Base-by-base conservation (phyloP, 2,888 invertebrate genomes). In the Macaria notata region DNA sequence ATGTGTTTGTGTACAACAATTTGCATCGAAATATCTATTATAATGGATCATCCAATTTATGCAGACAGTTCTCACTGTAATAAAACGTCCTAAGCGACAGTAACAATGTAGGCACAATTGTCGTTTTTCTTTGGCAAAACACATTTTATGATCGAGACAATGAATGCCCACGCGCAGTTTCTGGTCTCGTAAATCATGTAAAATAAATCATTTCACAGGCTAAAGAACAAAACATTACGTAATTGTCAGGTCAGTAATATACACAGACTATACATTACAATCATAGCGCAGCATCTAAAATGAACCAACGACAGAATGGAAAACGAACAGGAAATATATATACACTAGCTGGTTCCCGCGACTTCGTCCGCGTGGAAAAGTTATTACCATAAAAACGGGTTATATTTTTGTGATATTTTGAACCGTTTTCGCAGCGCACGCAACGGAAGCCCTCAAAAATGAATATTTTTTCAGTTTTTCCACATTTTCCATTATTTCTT, bases 181-280 rank as follows among this genome's bases (percentile, higher is more conserved):
- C 54, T 62, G 46, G 52, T 55, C 55, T 51, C 42, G 41, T 54
- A 54, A 51, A 54, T 54, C 54, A 54, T 44, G 33, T 29, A 54
- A 19, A 50, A 59, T 54, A 59, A 54, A 59, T 59, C 54, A 48
- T 55, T 42, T 55, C 49, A 8, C 38, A 58, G 49, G 47, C 31
- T 39, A 38, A 39, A 9, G 51, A 52, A 55, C 54, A 59, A 59
- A 59, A 55, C 54, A 48, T 59, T 54, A 55, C 54, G 51, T 61
- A 61, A 57, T 57, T 57, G 61, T 48, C 57, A 57, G 54, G 49
- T 54, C 39, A 51, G 46, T 61, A 63, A 65, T 63, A 69, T 62
- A 67, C 73, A 73, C 71, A 76, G 69, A 64, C 65, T 59, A 76
- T 72, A 76, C 73, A 78, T 78, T 69, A 75, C 73, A 75, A 78